Evolutionary conservation across 2,113 vertebrate species (phyloP).

Genomic region (Microtus montanus): DNA sequence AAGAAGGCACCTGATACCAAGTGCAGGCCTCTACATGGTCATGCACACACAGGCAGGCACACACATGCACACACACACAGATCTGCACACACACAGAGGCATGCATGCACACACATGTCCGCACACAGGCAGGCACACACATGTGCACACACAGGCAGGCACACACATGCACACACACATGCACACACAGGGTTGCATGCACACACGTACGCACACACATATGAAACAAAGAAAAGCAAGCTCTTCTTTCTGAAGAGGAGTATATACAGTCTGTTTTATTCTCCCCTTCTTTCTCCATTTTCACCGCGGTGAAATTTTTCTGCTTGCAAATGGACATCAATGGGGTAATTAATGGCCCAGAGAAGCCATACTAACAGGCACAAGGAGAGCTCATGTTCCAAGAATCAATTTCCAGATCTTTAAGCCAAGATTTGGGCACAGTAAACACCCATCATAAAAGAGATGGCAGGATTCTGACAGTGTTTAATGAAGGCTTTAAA

Average conservation of each 20-base stretch:
- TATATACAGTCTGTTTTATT: background rate
- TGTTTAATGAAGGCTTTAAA: conserved; percentile 54
- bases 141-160: background rate
- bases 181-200: too few species aligned
- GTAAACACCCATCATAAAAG: conserved; percentile 13
- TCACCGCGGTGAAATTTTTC: conserved; percentile 18
- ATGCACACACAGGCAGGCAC: rapidly evolving
- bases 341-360: background rate
- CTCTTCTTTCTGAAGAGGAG: background rate
- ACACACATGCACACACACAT: too few species aligned
- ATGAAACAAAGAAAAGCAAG: background rate
- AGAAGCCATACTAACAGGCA: background rate
- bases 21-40: background rate
- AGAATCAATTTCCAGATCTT: conserved; percentile 36
- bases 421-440: background rate
- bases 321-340: conserved; percentile 12
- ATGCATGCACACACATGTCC: background rate
- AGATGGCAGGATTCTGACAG: conserved; percentile 11
- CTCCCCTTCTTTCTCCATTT: background rate
- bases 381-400: background rate
- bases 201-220: background rate
- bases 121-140: background rate
- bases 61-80: background rate
- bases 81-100: background rate
- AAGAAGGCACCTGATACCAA: background rate